Evolutionary conservation across 2,888 invertebrate genomes (phyloP).

Genomic region (Tenthredo livida): DNA sequence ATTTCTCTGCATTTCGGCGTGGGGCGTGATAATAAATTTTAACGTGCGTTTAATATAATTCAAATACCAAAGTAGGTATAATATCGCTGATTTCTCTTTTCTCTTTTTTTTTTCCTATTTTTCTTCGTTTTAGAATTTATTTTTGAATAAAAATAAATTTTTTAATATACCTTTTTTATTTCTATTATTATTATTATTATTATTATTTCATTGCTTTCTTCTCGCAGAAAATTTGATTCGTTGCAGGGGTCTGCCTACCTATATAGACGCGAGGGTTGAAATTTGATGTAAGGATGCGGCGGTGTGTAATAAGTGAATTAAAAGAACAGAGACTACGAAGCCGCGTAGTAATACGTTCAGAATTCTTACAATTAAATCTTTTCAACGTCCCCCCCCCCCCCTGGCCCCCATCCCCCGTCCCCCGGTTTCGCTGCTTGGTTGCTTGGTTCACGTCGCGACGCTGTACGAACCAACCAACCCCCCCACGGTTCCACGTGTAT

Average conservation of each 20-base stretch:
- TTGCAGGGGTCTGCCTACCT: not conserved
- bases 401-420: not conserved
- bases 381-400: conserved; percentile 51
- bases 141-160: not conserved
- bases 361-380: conserved; percentile 62
- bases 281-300: not conserved
- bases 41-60: not conserved
- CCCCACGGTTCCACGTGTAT: conserved; percentile 25
- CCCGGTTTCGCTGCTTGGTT: not conserved
- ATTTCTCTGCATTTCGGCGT: not conserved
- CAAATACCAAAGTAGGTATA: not conserved
- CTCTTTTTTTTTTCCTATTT: not conserved
- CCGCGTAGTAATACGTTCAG: conserved; percentile 41
- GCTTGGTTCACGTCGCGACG: not conserved
- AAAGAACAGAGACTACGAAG: conserved; percentile 35
- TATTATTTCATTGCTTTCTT: not conserved
- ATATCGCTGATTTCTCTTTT: not conserved
- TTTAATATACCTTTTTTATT: not conserved
- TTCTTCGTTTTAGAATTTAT: not conserved
- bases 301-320: conserved; percentile 42
- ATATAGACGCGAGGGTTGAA: conserved; percentile 2
- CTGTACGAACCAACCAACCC: not conserved
- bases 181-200: not conserved
- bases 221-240: not conserved
- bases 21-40: conserved; percentile 26